Evolutionary conservation across 2,888 invertebrate genomes (phyloP).

Genomic region (Eurytoma californica): DNA sequence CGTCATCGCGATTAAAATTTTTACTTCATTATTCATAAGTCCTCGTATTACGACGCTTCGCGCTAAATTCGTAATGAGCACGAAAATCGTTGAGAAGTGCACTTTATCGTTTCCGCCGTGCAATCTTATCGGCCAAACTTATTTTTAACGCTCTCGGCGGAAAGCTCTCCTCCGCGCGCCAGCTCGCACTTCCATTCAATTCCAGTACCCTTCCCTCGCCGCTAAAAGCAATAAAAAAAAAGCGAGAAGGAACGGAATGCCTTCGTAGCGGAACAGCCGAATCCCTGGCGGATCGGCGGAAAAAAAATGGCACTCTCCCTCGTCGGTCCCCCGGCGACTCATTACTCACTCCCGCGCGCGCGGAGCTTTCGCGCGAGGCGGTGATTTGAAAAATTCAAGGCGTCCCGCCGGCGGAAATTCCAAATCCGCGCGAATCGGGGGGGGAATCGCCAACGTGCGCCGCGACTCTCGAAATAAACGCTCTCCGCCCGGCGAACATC

Average conservation of each 20-base stretch:
- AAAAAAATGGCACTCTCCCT: background rate
- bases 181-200: background rate
- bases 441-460: conserved; percentile 1
- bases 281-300: background rate
- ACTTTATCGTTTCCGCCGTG: too few species aligned
- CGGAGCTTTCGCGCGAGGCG: background rate
- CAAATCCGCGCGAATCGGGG: conserved; percentile 10
- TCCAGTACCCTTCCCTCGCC: too few species aligned
- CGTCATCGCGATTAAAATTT: too few species aligned
- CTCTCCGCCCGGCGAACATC: background rate
- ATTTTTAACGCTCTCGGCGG: too few species aligned
- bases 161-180: background rate
- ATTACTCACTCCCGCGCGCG: conserved; percentile 29
- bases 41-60: too few species aligned
- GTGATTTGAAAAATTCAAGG: conserved; percentile 33
- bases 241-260: too few species aligned
- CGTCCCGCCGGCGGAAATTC: conserved; percentile 31
- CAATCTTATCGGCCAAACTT: too few species aligned
- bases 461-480: conserved; percentile 39
- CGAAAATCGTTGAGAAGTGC: too few species aligned
- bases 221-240: too few species aligned
- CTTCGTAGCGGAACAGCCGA: too few species aligned
- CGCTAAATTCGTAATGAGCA: too few species aligned
- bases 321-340: conserved; percentile 15
- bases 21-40: too few species aligned